Evolutionary conservation across 2,888 invertebrate species (phyloP), one percentile per base, ranked within the genome.

Genomic region (Bimastos eiseni): DNA sequence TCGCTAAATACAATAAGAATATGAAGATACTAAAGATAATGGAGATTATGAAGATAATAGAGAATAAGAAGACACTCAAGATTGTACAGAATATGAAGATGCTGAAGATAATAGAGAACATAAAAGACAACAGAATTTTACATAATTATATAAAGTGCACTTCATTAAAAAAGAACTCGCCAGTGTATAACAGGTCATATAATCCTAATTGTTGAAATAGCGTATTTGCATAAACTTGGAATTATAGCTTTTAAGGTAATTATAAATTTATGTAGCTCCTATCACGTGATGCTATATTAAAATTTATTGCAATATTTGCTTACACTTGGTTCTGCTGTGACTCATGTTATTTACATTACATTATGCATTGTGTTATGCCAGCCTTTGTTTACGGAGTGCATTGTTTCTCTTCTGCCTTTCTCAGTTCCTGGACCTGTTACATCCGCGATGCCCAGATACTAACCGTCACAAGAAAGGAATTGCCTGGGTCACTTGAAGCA

Each of bases 401-500:
- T n/a, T 2, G 30, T 70, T 70, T n/a, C 30, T 86, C 17, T 86
- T 86, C 15, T 37, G 34, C 0, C 36, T 36, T 37, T 86, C n/a
- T 17, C 37, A 86, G 86, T 86, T 86, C 86, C 86, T 86, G 86
- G 86, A 86, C 86, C 86, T 15, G 86, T 86, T 36, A 37, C 86
- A 24, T 86, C 86, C 24, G 86, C 86, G 36, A 37, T 86, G 37
- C 86, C 86, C 24, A 86, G 86, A 37, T 86, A 86, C 86, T 86
- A 37, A 86, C 36, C 34, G 8, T 86, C 34, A 37, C 36, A 34
- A 70, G 86, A 86, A 37, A 36, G 36, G 86, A 86, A 86, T 37
- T 86, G 34, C 86, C 36, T 36, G 86, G 86, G 86, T 86, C 86
- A 86, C 86, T 86, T 86, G 86, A 86, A 86, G n/a, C 86, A 86